phyloP scores from a whole-genome alignment of 2,797 vertebrate species.

The Passerculus sandwichensis region DNA sequence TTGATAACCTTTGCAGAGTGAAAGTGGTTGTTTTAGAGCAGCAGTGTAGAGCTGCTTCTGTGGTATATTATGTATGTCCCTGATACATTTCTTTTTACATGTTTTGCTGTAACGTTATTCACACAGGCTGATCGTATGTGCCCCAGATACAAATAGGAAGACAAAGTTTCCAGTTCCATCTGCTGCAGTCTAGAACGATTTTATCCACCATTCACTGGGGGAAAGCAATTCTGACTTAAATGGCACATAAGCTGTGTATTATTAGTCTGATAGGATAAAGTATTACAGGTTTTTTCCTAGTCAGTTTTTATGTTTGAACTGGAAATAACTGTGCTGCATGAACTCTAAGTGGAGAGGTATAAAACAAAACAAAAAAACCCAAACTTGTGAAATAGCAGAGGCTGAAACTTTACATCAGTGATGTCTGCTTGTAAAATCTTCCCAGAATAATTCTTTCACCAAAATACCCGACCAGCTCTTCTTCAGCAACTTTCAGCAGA shows the following conservation, averaged over 20 bases:
- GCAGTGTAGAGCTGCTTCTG: background rate
- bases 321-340: background rate
- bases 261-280: slow-evolving; percentile 6
- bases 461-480: background rate
- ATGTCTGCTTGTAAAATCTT: background rate
- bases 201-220: background rate
- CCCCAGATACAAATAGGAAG: slow-evolving; percentile 22
- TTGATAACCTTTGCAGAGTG: background rate
- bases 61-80: background rate
- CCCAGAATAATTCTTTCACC: background rate
- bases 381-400: background rate
- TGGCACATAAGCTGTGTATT: background rate
- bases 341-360: background rate
- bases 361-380: background rate
- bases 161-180: slow-evolving; percentile 20
- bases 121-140: background rate
- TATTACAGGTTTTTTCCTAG: background rate
- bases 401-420: background rate
- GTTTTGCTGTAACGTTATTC: background rate
- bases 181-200: slow-evolving; percentile 33
- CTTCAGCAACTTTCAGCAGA: background rate
- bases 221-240: slow-evolving; percentile 32
- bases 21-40: background rate
- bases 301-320: background rate
- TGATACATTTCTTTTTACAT: background rate